Evolutionary conservation across 2,888 invertebrate species (phyloP).

Genomic region (Phyllotreta striolata): DNA sequence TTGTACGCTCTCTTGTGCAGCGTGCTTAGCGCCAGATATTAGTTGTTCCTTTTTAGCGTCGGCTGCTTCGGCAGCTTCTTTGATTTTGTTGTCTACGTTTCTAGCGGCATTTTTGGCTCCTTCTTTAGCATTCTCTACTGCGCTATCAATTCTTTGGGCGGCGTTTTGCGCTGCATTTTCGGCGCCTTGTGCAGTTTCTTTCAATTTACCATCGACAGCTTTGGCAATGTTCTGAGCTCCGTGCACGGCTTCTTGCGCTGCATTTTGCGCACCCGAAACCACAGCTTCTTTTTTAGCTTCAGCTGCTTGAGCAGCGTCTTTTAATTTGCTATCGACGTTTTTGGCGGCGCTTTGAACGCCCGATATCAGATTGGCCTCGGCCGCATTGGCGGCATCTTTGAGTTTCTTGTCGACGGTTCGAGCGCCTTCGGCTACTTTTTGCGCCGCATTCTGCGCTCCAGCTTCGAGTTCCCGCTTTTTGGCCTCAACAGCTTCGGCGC

Average conservation of each 20-base stretch:
- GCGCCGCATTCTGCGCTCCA: constrained; percentile 42
- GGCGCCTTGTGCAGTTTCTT: constrained; percentile 37
- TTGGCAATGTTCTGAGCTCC: constrained; percentile 32
- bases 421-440: constrained; percentile 39
- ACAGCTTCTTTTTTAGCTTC: constrained; percentile 36
- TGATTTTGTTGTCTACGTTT: constrained; percentile 36
- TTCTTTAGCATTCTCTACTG: constrained; percentile 36
- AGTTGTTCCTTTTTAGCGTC: constrained; percentile 64
- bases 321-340: constrained; percentile 41
- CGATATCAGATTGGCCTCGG: constrained; percentile 37
- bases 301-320: constrained; percentile 41
- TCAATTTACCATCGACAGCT: constrained; percentile 33
- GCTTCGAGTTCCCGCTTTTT: constrained; percentile 34
- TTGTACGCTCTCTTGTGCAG: constrained; percentile 42
- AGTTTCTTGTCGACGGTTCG: constrained; percentile 65
- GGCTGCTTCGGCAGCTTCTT: constrained; percentile 43
- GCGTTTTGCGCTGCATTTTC: constrained; percentile 24
- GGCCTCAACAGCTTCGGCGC: constrained; percentile 41
- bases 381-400: constrained; percentile 53
- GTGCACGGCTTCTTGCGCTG: constrained; percentile 27
- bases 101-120: constrained; percentile 33
- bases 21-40: constrained; percentile 48
- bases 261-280: constrained; percentile 30
- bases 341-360: constrained; percentile 32
- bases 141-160: constrained; percentile 29